These are phyloP conservation scores for Ecdyonurus torrentis DNA, from an alignment of 2,888 invertebrate genomes.

Conservation along the genomic window DNA sequence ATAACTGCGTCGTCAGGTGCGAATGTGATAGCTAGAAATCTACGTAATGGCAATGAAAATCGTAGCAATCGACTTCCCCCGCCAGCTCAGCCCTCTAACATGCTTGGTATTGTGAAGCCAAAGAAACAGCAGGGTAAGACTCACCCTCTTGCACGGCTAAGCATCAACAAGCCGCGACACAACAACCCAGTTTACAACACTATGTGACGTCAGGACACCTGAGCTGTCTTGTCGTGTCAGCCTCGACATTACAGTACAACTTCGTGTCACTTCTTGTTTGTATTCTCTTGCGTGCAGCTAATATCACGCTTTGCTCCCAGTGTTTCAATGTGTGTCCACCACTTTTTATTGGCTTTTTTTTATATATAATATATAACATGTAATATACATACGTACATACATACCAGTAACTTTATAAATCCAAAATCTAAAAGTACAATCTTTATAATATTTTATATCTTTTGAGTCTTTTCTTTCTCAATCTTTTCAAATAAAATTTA, in stretches of 20 bases:
- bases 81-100: neutral
- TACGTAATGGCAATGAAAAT: neutral
- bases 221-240: neutral
- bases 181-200: slow-evolving; percentile 79
- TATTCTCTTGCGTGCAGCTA: neutral
- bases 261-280: neutral
- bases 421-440: too few relatives aligned
- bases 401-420: too few relatives aligned
- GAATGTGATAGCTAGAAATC: neutral
- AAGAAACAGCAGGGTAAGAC: slow-evolving; percentile 77
- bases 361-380: too few relatives aligned
- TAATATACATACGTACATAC: too few relatives aligned
- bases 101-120: slow-evolving; percentile 6
- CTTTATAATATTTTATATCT: too few relatives aligned
- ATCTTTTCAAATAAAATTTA: too few relatives aligned
- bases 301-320: neutral
- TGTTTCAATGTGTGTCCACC: neutral
- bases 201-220: slow-evolving; percentile 40
- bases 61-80: neutral
- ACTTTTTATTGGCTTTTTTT: neutral
- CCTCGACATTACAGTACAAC: neutral
- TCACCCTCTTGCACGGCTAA: slow-evolving; percentile 78
- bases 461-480: too few relatives aligned
- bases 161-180: slow-evolving; percentile 55
- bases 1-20: neutral